Conservation (phyloP, 2,797 vertebrate genomes). For the Leptatherina wallacei region DNA sequence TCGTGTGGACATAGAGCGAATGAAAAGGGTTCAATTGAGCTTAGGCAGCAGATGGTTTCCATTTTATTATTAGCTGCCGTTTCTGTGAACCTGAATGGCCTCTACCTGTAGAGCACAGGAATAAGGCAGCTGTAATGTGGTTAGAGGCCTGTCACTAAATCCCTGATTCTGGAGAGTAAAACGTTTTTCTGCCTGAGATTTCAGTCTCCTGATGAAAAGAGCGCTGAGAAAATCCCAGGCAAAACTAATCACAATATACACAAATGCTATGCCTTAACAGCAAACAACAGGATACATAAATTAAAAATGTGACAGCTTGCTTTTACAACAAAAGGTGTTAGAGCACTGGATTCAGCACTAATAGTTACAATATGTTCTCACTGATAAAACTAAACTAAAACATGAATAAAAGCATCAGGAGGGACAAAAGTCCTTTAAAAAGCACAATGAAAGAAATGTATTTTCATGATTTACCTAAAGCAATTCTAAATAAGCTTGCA, state of each 20-base stretch:
- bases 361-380: constrained; percentile 1
- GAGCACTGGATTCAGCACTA: constrained; percentile 7
- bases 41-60: constrained; percentile 41
- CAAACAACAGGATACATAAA: neutral
- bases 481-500: neutral
- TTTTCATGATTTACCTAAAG: neutral
- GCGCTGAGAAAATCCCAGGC: constrained; percentile 1
- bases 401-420: constrained; percentile 16
- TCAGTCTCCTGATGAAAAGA: constrained; percentile 1
- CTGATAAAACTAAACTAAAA: constrained; percentile 5
- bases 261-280: constrained; percentile 2
- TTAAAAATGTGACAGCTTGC: neutral
- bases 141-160: constrained; percentile 31
- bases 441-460: neutral
- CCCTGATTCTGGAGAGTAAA: constrained; percentile 18
- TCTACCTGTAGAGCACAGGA: constrained; percentile 31
- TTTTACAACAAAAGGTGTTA: neutral
- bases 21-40: constrained; percentile 32
- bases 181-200: constrained; percentile 6
- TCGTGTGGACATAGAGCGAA: constrained; percentile 8
- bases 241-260: neutral
- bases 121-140: constrained; percentile 23
- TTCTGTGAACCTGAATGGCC: constrained; percentile 26
- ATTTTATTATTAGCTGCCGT: constrained; percentile 35
- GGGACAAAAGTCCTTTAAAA: constrained; percentile 13